A percentile compares a stretch with the other conserved stretches of the same genome.
Evolutionary conservation across 2,888 invertebrate genomes (phyloP).

Genomic region (Bugulina stolonifera): DNA sequence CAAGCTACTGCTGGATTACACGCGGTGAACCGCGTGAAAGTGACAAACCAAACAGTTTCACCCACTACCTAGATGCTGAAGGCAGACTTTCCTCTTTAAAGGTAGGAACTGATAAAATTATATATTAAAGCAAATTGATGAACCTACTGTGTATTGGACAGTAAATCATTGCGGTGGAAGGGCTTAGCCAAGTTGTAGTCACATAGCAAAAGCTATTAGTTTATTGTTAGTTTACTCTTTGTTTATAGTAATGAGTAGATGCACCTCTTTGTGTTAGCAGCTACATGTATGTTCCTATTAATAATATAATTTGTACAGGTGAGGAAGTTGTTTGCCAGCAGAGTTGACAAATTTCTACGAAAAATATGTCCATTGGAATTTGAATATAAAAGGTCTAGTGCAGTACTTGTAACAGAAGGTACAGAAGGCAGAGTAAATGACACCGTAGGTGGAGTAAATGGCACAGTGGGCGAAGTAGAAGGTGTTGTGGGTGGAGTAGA

Average conservation of each 20-base stretch:
- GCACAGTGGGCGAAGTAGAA: background rate
- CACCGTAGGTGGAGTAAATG: no score
- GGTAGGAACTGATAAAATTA: no score
- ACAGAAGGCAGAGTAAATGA: no score
- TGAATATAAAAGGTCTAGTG: background rate
- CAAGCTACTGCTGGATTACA: slow-evolving; percentile 12
- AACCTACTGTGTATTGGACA: no score
- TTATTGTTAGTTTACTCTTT: no score
- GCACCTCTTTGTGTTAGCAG: no score
- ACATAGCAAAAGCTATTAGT: no score
- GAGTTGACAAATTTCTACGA: slow-evolving; percentile 14
- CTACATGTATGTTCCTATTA: background rate
- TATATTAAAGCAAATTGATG: no score
- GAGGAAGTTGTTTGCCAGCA: slow-evolving; percentile 9
- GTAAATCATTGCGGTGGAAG: no score
- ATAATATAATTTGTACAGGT: background rate
- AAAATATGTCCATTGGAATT: background rate
- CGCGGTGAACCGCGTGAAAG: background rate
- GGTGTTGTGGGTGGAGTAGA: background rate
- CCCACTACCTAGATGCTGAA: background rate
- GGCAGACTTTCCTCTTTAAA: slow-evolving; percentile 2
- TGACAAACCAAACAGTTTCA: slow-evolving; percentile 14
- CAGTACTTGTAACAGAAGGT: background rate
- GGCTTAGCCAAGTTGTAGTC: no score
- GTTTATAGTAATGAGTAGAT: no score